These are phyloP conservation scores for Eupithecia insigniata DNA, from an alignment of 2,888 invertebrate species.

Conservation along the genomic window DNA sequence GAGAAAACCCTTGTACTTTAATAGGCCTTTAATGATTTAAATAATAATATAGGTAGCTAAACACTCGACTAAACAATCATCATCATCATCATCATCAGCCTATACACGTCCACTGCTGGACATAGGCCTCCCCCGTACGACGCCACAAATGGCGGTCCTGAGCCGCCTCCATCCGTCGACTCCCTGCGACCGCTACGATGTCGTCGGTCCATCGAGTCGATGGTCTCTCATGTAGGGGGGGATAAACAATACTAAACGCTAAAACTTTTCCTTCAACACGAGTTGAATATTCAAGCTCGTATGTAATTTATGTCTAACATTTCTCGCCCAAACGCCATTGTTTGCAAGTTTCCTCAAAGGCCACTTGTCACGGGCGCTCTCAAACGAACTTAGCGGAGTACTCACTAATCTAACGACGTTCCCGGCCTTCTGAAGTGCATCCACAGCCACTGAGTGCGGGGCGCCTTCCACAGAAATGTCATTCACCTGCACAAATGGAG, in stretches of 20 bases:
- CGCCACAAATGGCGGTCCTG: no score
- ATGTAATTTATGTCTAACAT: constrained; percentile 8
- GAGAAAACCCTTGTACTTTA: not conserved
- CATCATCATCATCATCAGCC: no score
- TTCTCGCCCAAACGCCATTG: not conserved
- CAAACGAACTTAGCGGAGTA: constrained; percentile 41
- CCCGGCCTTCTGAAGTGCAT: constrained; percentile 97
- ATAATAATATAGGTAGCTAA: no score
- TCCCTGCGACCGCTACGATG: no score
- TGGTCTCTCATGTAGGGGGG: no score
- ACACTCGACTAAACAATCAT: constrained; percentile 6
- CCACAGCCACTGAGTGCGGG: constrained; percentile 97
- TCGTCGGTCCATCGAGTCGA: no score
- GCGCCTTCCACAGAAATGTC: constrained; percentile 96
- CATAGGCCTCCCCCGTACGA: no score
- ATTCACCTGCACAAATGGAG: constrained; percentile 88
- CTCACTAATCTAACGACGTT: constrained; percentile 96
- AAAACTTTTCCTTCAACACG: constrained; percentile 1
- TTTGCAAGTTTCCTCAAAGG: constrained; percentile 10
- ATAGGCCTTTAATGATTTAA: not conserved
- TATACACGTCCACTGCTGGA: no score
- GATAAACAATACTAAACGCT: not conserved
- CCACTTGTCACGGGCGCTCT: constrained; percentile 18
- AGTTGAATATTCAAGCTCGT: constrained; percentile 4
- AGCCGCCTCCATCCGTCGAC: no score